Evolutionary conservation across 2,113 vertebrate species (phyloP), one percentile per base, ranked within the genome.

Genomic region (Thalassoma bifasciatum): DNA sequence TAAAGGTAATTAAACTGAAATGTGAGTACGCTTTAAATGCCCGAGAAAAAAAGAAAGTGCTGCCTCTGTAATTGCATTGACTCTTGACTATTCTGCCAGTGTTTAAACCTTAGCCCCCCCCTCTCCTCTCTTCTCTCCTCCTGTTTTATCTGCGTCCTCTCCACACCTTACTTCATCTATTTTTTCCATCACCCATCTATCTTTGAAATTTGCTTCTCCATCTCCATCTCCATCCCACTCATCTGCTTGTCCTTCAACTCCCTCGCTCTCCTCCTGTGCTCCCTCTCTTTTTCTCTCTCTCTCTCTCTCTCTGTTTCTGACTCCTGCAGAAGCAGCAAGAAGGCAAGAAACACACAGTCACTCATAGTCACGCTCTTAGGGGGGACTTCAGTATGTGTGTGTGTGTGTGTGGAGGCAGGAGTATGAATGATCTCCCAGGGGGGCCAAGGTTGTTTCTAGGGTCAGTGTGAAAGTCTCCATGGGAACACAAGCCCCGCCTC

Each of bases 401-500:
- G 63, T 42, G 23, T 61, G 49, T 65, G 52, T 51, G 44, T 44
- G 51, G n/a, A 19, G 1, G 38, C 51, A 56, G 24, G 26, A 67
- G 61, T 85, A 80, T 84, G 84, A 79, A 69, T 75, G 81, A 87
- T 86, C 72, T 91, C 90, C 79, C 86, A 79, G 47, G 75, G 30
- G 82, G 89, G 84, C 63, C 62, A 86, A 88, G 87, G 86, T 86
- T 90, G 72, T 61, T 81, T 64, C 23, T 56, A 86, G 86, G 86
- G 89, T 92, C 92, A 91, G n/a, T 16, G 76, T 76, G 51, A 74
- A 75, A 64, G 81, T 90, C 68, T 13, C 83, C 86, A 90, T 90
- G 82, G 89, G 87, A 91, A 90, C 87, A 63, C 38, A 88, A 86
- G 82, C 78, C 71, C 88, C 66, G 34, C 87, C 86, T 79, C 63